These are phyloP conservation scores for Drosophila sproati DNA, from an alignment of 1,140 invertebrate species.

Conservation along the genomic window DNA sequence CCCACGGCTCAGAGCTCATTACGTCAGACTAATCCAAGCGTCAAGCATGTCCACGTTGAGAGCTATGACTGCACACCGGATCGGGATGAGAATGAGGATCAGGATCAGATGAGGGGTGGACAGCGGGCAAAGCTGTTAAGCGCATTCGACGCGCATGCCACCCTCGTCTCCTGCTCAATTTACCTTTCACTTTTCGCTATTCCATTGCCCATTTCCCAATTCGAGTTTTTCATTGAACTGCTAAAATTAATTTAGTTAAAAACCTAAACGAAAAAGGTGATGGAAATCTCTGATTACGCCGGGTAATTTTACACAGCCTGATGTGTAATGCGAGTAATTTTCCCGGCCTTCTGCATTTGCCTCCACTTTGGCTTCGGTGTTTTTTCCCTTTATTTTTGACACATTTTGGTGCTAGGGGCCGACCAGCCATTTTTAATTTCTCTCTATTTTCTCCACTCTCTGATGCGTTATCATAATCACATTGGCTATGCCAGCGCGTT, in stretches of 20 bases:
- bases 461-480: conserved; percentile 75
- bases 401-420: too few species aligned
- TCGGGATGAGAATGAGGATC: conserved; percentile 1
- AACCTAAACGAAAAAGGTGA: conserved; percentile 63
- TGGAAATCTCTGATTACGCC: conserved; percentile 78
- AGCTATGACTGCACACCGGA: too few species aligned
- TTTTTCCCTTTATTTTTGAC: not conserved
- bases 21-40: conserved; percentile 62
- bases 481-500: conserved; percentile 63
- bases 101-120: conserved; percentile 19
- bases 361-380: not conserved
- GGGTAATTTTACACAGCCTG: conserved; percentile 64
- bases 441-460: conserved; percentile 1
- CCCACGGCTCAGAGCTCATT: conserved; percentile 51
- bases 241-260: conserved; percentile 69
- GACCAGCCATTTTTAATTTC: conserved; percentile 2
- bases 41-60: conserved; percentile 58
- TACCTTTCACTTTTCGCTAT: not conserved
- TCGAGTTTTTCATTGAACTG: not conserved
- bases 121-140: conserved; percentile 74
- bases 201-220: conserved; percentile 2
- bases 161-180: conserved; percentile 24
- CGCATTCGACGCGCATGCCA: conserved; percentile 72
- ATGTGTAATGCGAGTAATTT: conserved; percentile 67
- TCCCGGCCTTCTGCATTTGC: conserved; percentile 26